Conservation (phyloP, 2,797 vertebrate species). For the Rhadinocentrus ornatus region DNA sequence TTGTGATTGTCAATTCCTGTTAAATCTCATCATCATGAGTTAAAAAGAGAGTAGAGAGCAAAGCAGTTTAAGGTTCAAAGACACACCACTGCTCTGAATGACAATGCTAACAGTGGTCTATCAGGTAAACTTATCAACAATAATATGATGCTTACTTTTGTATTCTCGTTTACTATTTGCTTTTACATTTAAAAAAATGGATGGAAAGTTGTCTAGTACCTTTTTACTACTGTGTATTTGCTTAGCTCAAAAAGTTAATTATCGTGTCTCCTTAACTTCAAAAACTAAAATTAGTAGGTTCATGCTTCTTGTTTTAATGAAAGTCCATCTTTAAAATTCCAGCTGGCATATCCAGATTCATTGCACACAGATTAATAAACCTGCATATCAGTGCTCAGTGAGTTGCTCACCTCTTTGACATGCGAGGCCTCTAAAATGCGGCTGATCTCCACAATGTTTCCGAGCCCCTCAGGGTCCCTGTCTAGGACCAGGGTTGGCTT, state of each 20-base stretch:
- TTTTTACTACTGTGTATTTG: not conserved
- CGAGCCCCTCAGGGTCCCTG: slow-evolving; percentile 79
- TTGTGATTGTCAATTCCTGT: not conserved
- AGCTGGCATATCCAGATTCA: not conserved
- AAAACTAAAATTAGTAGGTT: not conserved
- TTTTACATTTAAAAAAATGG: not conserved
- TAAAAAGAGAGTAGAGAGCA: not conserved
- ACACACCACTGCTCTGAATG: no score
- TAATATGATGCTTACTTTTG: not conserved
- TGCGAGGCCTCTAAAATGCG: slow-evolving; percentile 78
- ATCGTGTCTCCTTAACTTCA: not conserved
- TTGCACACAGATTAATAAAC: not conserved
- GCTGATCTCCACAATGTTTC: slow-evolving; percentile 77
- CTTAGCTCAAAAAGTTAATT: not conserved
- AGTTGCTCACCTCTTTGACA: slow-evolving; percentile 76
- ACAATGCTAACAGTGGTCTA: not conserved
- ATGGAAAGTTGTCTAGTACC: not conserved
- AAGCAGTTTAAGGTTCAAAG: not conserved
- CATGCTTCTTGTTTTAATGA: not conserved
- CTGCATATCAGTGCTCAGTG: not conserved
- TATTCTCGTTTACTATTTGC: not conserved
- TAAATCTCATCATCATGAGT: not conserved
- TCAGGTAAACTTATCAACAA: not conserved
- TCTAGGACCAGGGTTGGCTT: slow-evolving; percentile 60
- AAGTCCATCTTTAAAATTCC: not conserved